phyloP scores from a whole-genome alignment of 2,113 vertebrate genomes.

The Dissostichus mawsoni region DNA sequence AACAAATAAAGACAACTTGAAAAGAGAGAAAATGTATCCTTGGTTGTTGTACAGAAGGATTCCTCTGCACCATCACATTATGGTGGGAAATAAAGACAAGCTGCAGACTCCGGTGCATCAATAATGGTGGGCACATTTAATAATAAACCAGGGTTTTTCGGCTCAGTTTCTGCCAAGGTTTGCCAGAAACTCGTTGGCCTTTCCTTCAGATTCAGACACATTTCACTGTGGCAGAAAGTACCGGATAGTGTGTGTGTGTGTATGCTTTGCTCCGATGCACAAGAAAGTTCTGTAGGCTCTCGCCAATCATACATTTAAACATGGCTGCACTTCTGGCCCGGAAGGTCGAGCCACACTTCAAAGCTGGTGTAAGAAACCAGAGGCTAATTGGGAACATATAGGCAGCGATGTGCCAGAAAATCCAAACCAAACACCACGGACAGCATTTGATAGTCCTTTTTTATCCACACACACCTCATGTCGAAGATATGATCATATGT shows the following conservation, averaged over 20 bases:
- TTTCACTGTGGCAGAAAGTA: background rate
- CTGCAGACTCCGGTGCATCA: background rate
- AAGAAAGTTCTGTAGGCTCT: background rate
- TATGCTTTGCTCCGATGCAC: background rate
- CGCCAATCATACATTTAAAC: background rate
- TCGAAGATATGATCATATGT: conserved; percentile 9
- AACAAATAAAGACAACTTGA: too few relatives aligned
- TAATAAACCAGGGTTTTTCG: conserved; percentile 2
- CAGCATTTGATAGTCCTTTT: background rate
- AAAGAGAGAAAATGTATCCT: background rate
- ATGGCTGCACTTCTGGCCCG: background rate
- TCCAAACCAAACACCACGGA: conserved; percentile 1
- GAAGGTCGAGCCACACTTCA: background rate
- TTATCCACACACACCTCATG: background rate
- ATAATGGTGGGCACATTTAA: background rate
- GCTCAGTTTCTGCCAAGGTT: background rate
- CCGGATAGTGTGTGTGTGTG: background rate
- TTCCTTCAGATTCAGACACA: background rate
- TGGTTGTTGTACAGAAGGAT: background rate
- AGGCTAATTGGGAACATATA: conserved; percentile 18
- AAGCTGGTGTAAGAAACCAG: background rate
- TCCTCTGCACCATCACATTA: background rate
- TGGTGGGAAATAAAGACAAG: background rate
- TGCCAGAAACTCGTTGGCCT: background rate
- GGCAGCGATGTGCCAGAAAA: background rate